Base-by-base conservation (phyloP, 2,888 invertebrate genomes). In the Sphaeridia pumilis region DNA sequence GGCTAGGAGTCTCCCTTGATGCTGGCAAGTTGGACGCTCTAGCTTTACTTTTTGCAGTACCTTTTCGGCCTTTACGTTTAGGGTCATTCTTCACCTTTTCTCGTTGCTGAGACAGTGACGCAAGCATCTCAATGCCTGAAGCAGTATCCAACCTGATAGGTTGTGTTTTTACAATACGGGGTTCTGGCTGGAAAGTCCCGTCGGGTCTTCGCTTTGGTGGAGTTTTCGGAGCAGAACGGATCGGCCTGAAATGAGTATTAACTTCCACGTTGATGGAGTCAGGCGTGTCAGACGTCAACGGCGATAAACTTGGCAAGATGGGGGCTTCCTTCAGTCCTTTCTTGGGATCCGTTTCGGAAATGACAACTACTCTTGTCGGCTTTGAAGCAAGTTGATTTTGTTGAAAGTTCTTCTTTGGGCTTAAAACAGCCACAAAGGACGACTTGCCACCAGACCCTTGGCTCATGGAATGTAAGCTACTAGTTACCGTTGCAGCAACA, bases 161-260 rank as follows among this genome's bases (percentile, higher is more conserved):
- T 12, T 56, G 57, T 4, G 58, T 44, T 38, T 54, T 54, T 2
- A 63, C 42, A 21, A 63, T 21, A 25, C 49, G 48, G 10, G 59
- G 61, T 50, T 58, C 58, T 22, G 60, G 57, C 38, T 58, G 46
- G 45, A 54, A 63, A 1, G 61, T 55, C 20, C 63, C 63, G 47
- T 63, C 61, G 14, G 56, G 49, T 7, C 49, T 43, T 24, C 54
- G 31, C 52, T 59, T 53, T 4, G 63, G 61, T n/a, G 63, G 63
- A 3, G 63, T 63, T 50, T 58, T 63, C 2, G 63, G 61, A 26
- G 61, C 61, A 38, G 50, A 49, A 21, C 56, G 44, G 48, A 63
- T 63, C 17, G 63, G 63, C 24, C 63, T 47, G 44, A 63, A 63
- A 44, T 63, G 59, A 24, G 56, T 48, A 28, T 60, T 58, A 7